phyloP scores from a whole-genome alignment of 2,797 vertebrate genomes.

The Lepilemur septentrionalis region DNA sequence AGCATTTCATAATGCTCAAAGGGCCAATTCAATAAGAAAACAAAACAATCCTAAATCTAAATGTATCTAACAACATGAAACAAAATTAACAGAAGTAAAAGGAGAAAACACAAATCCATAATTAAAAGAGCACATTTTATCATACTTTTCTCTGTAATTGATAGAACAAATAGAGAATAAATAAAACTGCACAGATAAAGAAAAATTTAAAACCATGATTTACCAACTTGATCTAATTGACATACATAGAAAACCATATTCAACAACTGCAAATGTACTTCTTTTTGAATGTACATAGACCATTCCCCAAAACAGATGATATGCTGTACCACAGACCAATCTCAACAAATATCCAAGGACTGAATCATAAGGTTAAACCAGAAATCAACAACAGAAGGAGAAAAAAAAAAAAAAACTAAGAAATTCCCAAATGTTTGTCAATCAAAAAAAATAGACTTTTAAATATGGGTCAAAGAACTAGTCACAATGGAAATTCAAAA shows the following conservation, averaged over 20 bases:
- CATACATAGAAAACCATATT: not conserved
- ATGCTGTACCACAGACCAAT: not conserved
- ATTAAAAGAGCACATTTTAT: not conserved
- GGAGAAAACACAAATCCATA: not conserved
- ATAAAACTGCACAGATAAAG: not conserved
- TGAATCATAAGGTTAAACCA: not conserved
- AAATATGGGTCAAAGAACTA: not conserved
- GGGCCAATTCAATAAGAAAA: not conserved
- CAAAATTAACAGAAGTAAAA: not conserved
- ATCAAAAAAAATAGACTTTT: not conserved
- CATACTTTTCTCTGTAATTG: not conserved
- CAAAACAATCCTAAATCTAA: not conserved
- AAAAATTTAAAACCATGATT: not conserved
- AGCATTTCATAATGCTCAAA: not conserved
- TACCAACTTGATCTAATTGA: not conserved
- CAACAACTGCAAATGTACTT: not conserved
- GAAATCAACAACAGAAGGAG: not conserved
- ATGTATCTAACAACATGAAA: not conserved
- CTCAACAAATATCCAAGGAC: not conserved
- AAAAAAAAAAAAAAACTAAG: not conserved
- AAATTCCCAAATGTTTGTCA: slow-evolving; percentile 4
- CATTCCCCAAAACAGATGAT: not conserved
- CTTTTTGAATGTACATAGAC: not conserved
- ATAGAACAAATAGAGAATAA: not conserved
- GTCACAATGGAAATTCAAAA: slow-evolving; percentile 20